A percentile compares a stretch with the other conserved stretches of the same genome.
phyloP scores from a whole-genome alignment of 2,113 vertebrate species.

The Melanostigma gelatinosum region DNA sequence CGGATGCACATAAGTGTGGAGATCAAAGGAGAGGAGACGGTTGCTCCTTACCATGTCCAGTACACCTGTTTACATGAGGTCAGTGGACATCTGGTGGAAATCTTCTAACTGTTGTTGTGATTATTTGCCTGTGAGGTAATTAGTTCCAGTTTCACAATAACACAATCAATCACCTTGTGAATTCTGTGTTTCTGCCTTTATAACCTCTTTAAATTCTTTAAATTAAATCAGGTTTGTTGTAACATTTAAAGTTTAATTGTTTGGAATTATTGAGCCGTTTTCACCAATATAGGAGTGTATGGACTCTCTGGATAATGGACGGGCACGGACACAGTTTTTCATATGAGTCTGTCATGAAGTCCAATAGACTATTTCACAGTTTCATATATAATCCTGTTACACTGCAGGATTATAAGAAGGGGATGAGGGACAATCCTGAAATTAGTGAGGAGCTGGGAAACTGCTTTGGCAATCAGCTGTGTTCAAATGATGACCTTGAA shows the following conservation, averaged over 20 bases:
- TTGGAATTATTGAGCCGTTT: conserved; percentile 6
- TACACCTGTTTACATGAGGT: conserved; percentile 99
- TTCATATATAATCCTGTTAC: conserved; percentile 2
- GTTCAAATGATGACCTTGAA: neutral
- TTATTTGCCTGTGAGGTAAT: conserved; percentile 21
- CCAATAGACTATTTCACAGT: conserved; percentile 6
- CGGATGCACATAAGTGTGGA: conserved; percentile 98
- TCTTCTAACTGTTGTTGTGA: neutral
- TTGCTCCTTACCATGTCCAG: conserved; percentile 96
- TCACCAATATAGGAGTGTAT: neutral
- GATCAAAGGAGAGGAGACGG: conserved; percentile 98
- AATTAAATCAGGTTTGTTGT: neutral
- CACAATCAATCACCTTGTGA: conserved; percentile 12
- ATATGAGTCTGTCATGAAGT: neutral
- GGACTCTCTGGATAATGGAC: neutral
- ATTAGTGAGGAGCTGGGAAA: neutral
- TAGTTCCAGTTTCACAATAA: neutral
- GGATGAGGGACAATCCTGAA: neutral
- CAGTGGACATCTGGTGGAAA: conserved; percentile 23
- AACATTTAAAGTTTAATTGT: neutral
- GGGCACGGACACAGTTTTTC: neutral
- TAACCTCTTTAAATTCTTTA: too few relatives aligned
- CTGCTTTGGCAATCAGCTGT: neutral
- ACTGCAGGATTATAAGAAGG: neutral
- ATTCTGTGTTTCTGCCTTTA: conserved; percentile 5